Percentiles rank a stretch among this genome's conserved stretches.
Conservation (phyloP, 1,140 invertebrate genomes). For the Lepidurus arcticus region DNA sequence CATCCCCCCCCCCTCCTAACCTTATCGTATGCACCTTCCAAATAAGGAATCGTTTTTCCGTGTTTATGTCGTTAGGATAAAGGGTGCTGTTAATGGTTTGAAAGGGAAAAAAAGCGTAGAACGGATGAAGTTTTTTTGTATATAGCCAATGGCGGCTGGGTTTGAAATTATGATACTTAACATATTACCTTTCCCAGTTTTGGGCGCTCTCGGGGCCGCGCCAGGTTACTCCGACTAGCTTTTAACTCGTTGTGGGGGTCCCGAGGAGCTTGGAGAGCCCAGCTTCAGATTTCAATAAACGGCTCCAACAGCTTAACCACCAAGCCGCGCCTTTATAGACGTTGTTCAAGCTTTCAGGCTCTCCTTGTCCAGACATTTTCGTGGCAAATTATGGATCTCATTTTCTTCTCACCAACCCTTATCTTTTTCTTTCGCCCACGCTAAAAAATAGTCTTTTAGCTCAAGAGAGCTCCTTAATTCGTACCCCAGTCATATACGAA, state of each 20-base stretch:
- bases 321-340: slow-evolving; percentile 17
- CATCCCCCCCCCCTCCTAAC: not conserved
- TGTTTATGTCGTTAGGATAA: too few species aligned
- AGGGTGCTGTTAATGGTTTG: too few species aligned
- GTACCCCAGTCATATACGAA: not conserved
- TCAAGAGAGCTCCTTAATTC: not conserved
- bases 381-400: slow-evolving; percentile 22
- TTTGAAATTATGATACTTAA: too few species aligned
- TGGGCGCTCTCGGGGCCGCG: not conserved
- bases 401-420: slow-evolving; percentile 18
- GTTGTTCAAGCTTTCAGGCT: slow-evolving; percentile 19
- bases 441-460: not conserved
- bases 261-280: not conserved
- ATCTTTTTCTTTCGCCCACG: not conserved
- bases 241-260: not conserved
- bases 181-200: too few species aligned
- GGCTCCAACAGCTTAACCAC: slow-evolving; percentile 20
- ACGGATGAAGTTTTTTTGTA: too few species aligned
- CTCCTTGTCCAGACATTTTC: slow-evolving; percentile 18
- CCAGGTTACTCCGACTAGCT: not conserved
- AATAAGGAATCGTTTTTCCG: not conserved
- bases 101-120: too few species aligned
- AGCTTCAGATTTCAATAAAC: slow-evolving; percentile 19
- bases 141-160: too few species aligned
- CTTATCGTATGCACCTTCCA: not conserved